Evolutionary conservation across 1,140 invertebrate genomes (phyloP).

Genomic region (Melipona quadrifasciata): DNA sequence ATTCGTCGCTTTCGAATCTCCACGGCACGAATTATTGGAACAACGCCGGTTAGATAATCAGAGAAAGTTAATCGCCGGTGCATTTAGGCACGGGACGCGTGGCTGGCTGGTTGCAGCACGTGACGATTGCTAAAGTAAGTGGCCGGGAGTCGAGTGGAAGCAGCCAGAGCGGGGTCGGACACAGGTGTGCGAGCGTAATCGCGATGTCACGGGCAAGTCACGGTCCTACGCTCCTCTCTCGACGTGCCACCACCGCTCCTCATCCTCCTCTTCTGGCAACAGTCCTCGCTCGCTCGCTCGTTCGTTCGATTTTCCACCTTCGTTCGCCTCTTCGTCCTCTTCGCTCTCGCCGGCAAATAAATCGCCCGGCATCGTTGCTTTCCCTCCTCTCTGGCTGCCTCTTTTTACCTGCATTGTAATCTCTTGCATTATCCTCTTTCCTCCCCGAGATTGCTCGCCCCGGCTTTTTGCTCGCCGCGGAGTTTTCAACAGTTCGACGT

Average conservation of each 20-base stretch:
- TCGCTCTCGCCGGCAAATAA: not conserved
- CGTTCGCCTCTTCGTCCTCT: not conserved
- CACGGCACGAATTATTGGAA: not conserved
- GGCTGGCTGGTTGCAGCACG: slow-evolving; percentile 73
- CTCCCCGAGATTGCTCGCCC: slow-evolving; percentile 55
- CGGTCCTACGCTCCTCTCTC: slow-evolving; percentile 63
- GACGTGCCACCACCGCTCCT: slow-evolving; percentile 43
- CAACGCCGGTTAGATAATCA: not conserved
- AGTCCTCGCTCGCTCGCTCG: not conserved
- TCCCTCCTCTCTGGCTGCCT: slow-evolving; percentile 2
- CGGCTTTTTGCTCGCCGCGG: slow-evolving; percentile 33
- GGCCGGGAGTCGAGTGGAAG: slow-evolving; percentile 64
- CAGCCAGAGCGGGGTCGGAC: slow-evolving; percentile 42
- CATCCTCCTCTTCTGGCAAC: slow-evolving; percentile 13
- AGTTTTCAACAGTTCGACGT: slow-evolving; percentile 12
- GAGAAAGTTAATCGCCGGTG: not conserved
- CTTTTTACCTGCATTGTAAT: slow-evolving; percentile 61
- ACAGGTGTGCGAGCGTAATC: slow-evolving; percentile 80
- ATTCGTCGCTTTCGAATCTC: not conserved
- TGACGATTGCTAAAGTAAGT: slow-evolving; percentile 77
- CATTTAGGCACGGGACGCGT: slow-evolving; percentile 60
- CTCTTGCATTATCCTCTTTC: slow-evolving; percentile 64
- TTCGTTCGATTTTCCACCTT: not conserved
- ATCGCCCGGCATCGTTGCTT: not conserved
- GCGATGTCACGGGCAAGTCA: slow-evolving; percentile 79